Percentiles rank a stretch among this genome's conserved stretches.
phyloP scores from a whole-genome alignment of 2,113 vertebrate genomes.

The Calyptommatus sinebrachiatus region DNA sequence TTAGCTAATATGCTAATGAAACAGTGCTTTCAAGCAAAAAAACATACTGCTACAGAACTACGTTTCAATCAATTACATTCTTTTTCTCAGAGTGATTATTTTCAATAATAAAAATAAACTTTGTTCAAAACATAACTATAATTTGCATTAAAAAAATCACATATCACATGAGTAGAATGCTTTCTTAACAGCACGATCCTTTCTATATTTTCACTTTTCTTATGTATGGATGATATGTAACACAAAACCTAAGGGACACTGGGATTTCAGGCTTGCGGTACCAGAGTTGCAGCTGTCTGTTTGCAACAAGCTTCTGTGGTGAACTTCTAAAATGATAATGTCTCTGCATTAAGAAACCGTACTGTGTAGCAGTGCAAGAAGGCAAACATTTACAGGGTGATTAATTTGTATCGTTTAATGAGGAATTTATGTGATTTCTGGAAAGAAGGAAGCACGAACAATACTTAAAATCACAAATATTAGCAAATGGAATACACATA shows the following conservation, averaged over 20 bases:
- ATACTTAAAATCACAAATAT: no score
- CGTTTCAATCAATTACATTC: not conserved
- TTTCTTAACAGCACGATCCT: constrained; percentile 50
- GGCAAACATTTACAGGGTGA: no score
- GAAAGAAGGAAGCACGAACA: no score
- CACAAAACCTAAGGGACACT: constrained; percentile 66
- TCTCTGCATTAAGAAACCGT: not conserved
- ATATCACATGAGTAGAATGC: constrained; percentile 47
- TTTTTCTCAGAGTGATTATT: not conserved
- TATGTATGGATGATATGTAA: constrained; percentile 61
- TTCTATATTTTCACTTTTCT: constrained; percentile 69
- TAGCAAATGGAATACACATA: no score
- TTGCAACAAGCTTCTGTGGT: constrained; percentile 58
- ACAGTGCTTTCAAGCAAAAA: not conserved
- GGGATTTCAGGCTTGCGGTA: constrained; percentile 63
- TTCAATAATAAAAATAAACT: not conserved
- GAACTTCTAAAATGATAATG: constrained; percentile 46
- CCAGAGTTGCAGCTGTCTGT: constrained; percentile 67
- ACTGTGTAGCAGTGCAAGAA: no score
- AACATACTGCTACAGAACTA: not conserved
- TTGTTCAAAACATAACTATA: not conserved
- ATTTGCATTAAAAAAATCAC: constrained; percentile 28
- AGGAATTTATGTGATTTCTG: no score
- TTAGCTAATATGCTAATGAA: not conserved
- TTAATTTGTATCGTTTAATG: no score